Evolutionary conservation across 2,113 vertebrate species (phyloP).

Genomic region (Zosterops pallidus): DNA sequence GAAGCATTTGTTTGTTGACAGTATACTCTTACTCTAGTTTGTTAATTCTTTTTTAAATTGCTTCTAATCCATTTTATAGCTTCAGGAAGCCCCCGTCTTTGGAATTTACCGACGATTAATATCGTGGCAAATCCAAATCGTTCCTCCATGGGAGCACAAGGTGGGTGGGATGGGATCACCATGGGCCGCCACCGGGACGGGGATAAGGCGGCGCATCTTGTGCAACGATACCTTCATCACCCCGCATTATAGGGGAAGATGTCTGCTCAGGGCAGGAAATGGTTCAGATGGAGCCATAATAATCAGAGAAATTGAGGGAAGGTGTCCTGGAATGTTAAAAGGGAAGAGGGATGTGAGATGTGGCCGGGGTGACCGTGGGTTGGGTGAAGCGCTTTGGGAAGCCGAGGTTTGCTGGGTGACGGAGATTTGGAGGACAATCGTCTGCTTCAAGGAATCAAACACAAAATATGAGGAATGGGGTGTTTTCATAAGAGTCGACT

Average conservation of each 20-base stretch:
- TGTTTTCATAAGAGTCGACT: neutral
- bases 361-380: neutral
- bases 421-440: neutral
- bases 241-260: constrained; percentile 31
- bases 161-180: constrained; percentile 72
- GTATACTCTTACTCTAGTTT: constrained; percentile 88
- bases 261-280: constrained; percentile 23
- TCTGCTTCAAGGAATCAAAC: neutral
- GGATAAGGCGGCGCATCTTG: constrained; percentile 53
- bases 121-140: constrained; percentile 79
- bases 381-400: neutral
- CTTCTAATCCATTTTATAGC: constrained; percentile 88
- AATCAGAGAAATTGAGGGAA: constrained; percentile 67
- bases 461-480: neutral
- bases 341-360: neutral
- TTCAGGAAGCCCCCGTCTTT: constrained; percentile 79
- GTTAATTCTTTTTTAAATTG: constrained; percentile 87
- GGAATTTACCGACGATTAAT: constrained; percentile 84
- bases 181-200: constrained; percentile 51
- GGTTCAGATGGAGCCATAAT: constrained; percentile 35
- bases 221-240: constrained; percentile 47
- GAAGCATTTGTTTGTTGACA: constrained; percentile 90
- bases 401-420: neutral
- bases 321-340: constrained; percentile 37
- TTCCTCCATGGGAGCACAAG: constrained; percentile 71